phyloP scores from a whole-genome alignment of 2,888 invertebrate genomes.

The Melieria crassipennis region DNA sequence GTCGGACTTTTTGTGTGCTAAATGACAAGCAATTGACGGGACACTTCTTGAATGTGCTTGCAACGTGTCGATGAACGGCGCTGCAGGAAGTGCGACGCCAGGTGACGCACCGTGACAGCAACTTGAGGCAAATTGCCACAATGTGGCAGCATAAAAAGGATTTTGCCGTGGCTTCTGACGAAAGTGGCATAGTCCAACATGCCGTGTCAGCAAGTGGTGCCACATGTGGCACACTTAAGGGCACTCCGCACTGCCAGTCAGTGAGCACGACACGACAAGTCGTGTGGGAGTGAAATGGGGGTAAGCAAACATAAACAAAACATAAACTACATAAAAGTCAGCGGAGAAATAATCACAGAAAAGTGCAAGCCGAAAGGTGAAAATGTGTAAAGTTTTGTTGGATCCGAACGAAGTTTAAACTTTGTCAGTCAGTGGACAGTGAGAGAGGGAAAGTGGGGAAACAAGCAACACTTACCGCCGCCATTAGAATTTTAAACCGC shows the following conservation, averaged over 20 bases:
- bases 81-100: too few relatives aligned
- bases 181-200: not conserved
- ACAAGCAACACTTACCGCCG: conserved; percentile 74
- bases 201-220: not conserved
- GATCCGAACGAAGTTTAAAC: not conserved
- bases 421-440: not conserved
- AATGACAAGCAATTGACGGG: too few relatives aligned
- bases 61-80: too few relatives aligned
- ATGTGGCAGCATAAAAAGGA: conserved; percentile 23
- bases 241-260: too few relatives aligned
- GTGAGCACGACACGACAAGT: too few relatives aligned
- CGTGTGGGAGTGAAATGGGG: not conserved
- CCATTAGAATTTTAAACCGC: conserved; percentile 81
- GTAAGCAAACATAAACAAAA: not conserved
- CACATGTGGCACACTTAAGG: conserved; percentile 13
- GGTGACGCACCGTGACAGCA: not conserved
- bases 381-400: not conserved
- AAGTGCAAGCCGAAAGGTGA: not conserved
- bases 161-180: conserved; percentile 23
- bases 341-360: not conserved
- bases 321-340: not conserved
- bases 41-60: too few relatives aligned
- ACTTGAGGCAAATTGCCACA: conserved; percentile 20
- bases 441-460: not conserved
- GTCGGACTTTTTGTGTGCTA: too few relatives aligned